Conservation (phyloP, 2,888 invertebrate species). For the Drosophila formosana region DNA sequence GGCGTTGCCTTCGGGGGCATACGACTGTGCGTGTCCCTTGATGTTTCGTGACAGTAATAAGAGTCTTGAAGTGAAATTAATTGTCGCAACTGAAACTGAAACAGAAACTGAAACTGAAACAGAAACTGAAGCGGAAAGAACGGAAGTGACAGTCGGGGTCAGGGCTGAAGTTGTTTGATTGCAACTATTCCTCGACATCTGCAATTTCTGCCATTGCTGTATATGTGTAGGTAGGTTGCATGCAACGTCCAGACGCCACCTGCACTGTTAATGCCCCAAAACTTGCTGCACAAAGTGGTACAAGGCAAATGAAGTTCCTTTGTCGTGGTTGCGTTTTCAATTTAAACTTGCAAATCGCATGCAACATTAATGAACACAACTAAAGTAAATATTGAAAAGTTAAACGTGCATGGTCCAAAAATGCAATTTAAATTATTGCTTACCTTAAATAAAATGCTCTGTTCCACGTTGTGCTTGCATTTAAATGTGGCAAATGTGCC, state of each 20-base stretch:
- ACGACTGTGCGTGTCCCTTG: slow-evolving; percentile 69
- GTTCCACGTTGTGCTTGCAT: slow-evolving; percentile 91
- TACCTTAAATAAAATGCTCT: slow-evolving; percentile 91
- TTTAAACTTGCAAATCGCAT: slow-evolving; percentile 48
- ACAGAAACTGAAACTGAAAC: slow-evolving; percentile 33
- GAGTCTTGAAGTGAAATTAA: slow-evolving; percentile 77
- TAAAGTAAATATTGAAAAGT: slow-evolving; percentile 4
- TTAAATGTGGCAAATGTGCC: slow-evolving; percentile 90
- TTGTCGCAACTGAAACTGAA: slow-evolving; percentile 64
- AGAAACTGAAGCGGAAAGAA: slow-evolving; percentile 10
- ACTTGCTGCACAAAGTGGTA: slow-evolving; percentile 47
- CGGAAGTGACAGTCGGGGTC: slow-evolving; percentile 45
- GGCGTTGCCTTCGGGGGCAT: slow-evolving; percentile 51
- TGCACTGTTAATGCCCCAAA: slow-evolving; percentile 8
- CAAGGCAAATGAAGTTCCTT: slow-evolving; percentile 57
- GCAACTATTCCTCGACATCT: slow-evolving; percentile 23
- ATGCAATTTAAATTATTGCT: slow-evolving; percentile 81
- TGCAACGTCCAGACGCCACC: slow-evolving; percentile 34
- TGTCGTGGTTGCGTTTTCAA: slow-evolving; percentile 50
- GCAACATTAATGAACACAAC: slow-evolving; percentile 15
- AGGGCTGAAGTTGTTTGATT: slow-evolving; percentile 19
- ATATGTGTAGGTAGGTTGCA: slow-evolving; percentile 13
- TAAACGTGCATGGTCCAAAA: not conserved
- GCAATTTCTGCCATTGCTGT: slow-evolving; percentile 12
- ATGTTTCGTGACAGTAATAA: slow-evolving; percentile 74